phyloP scores from a whole-genome alignment of 1,140 invertebrate genomes.

The Chelonus insularis region DNA sequence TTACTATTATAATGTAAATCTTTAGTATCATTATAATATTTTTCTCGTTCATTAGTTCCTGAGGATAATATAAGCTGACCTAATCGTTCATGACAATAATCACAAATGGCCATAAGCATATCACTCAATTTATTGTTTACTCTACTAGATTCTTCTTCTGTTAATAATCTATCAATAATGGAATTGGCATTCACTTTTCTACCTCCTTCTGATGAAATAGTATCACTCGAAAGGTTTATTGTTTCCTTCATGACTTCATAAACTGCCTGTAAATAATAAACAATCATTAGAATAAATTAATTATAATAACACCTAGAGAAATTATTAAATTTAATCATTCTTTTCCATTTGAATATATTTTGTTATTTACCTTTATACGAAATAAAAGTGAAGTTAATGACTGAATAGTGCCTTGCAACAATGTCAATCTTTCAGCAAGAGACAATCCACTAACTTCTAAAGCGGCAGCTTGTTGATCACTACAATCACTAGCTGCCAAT shows the following conservation, averaged over 20 bases:
- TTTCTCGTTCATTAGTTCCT: conserved; percentile 60
- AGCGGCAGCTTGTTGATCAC: conserved; percentile 57
- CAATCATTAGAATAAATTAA: neutral
- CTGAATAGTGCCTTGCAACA: conserved; percentile 75
- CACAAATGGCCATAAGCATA: conserved; percentile 77
- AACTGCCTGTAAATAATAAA: conserved; percentile 60
- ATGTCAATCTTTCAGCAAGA: conserved; percentile 77
- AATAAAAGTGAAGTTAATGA: conserved; percentile 60
- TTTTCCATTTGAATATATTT: too few species aligned
- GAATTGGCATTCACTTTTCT: conserved; percentile 47
- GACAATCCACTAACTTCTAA: conserved; percentile 62
- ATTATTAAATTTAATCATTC: too few species aligned
- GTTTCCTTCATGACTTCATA: conserved; percentile 74
- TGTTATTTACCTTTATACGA: conserved; percentile 64
- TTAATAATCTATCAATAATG: conserved; percentile 70
- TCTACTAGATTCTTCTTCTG: conserved; percentile 69
- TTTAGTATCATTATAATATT: conserved; percentile 34
- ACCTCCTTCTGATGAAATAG: conserved; percentile 26
- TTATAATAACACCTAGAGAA: neutral
- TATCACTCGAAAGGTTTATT: conserved; percentile 64
- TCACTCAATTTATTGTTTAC: conserved; percentile 74
- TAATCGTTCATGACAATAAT: conserved; percentile 90
- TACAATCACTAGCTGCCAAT: conserved; percentile 68
- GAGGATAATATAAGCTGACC: conserved; percentile 78
- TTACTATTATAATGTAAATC: too few species aligned